phyloP scores from a whole-genome alignment of 2,888 invertebrate species.

The Athetis lepigone region DNA sequence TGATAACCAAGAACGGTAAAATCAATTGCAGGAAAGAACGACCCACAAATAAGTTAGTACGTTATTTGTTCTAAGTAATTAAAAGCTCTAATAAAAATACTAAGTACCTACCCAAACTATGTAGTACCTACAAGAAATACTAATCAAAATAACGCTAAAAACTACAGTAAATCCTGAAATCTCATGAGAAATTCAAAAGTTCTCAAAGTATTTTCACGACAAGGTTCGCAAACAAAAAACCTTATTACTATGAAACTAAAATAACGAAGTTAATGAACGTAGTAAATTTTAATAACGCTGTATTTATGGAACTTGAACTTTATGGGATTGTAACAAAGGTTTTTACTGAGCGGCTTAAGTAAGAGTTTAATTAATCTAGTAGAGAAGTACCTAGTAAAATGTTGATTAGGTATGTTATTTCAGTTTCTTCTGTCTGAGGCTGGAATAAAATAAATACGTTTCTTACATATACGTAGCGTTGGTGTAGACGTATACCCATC shows the following conservation, averaged over 20 bases:
- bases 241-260: conserved; percentile 30
- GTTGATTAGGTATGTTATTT: too few species aligned
- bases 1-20: not conserved
- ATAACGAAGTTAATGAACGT: conserved; percentile 32
- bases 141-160: conserved; percentile 20
- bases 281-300: conserved; percentile 36
- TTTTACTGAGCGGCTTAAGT: conserved; percentile 16
- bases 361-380: not conserved
- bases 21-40: not conserved
- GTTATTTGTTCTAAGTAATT: not conserved
- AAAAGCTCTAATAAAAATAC: not conserved
- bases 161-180: not conserved
- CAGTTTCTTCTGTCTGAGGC: too few species aligned
- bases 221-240: conserved; percentile 36
- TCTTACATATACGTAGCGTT: too few species aligned
- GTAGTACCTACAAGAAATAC: conserved; percentile 2
- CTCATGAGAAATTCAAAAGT: conserved; percentile 13
- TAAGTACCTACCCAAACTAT: not conserved
- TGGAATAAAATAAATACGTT: too few species aligned
- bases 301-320: conserved; percentile 36
- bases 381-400: too few species aligned
- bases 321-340: conserved; percentile 14
- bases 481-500: too few species aligned
- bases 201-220: conserved; percentile 19
- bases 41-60: not conserved